Conservation (phyloP, 2,113 vertebrate species). For the Mesoclemmys tuberculata region DNA sequence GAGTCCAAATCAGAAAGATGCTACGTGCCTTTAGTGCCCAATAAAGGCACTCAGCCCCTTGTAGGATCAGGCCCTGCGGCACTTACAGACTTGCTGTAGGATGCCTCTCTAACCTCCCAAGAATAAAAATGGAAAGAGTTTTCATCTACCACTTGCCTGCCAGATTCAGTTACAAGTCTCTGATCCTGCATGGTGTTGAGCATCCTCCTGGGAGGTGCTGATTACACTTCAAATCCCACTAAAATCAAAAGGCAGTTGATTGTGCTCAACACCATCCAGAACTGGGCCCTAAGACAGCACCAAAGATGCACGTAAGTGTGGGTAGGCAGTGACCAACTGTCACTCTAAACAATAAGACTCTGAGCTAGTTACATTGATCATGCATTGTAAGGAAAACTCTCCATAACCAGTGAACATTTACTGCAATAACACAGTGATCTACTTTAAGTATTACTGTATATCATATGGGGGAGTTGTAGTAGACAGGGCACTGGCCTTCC, state of each 20-base stretch:
- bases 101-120: slow-evolving; percentile 28
- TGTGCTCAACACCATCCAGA: not conserved
- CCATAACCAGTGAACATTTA: accelerated
- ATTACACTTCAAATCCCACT: not conserved
- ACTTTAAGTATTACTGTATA: not conserved
- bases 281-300: not conserved
- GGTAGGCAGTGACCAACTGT: not conserved
- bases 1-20: not conserved
- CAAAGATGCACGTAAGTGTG: accelerated
- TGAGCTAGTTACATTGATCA: not conserved
- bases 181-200: slow-evolving; percentile 43
- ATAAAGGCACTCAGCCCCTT: not conserved
- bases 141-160: slow-evolving; percentile 26
- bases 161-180: slow-evolving; percentile 38
- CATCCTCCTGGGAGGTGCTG: slow-evolving; percentile 35
- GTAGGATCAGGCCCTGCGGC: not conserved
- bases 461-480: not conserved
- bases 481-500: not conserved
- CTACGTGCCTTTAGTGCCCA: not conserved
- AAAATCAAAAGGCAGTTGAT: slow-evolving; percentile 24
- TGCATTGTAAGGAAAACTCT: not conserved
- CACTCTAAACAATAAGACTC: not conserved
- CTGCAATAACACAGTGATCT: not conserved
- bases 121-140: slow-evolving; percentile 49
- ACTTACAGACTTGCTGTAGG: not conserved